Evolutionary conservation across 1,140 invertebrate genomes (phyloP), one percentile per base, ranked within the genome.

Genomic region (Nephotettix cincticeps): DNA sequence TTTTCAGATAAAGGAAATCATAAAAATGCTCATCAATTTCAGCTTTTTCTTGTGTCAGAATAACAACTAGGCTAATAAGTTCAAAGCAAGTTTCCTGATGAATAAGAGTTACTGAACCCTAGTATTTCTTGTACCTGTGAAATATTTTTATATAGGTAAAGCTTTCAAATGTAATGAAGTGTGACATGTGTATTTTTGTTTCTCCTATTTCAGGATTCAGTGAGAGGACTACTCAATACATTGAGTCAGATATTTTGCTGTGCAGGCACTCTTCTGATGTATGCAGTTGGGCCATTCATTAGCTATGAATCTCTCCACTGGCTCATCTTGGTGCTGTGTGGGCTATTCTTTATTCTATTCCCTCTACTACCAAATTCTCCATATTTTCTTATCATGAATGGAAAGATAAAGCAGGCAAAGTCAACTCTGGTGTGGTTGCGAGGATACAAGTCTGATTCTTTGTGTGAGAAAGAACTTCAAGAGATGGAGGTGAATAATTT

Each of bases 301-400:
- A 61, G 56, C n/a, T 61, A 61, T 29, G 56, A 21, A 27, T 9
- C 23, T 27, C 56, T 61, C 11, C 56, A 61, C 56, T 61, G 28
- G 23, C 25, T 61, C 21, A 27, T 61, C 2, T 25, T 61, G 21
- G 56, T 21, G 28, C 27, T 61, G 27, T 27, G 56, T 28, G 27
- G 9, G 6, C 13, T 25, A 14, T 29, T 61, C 25, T 29, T 61
- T 9, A 14, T 61, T 1, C 56, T 61, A 25, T 61, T 61, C n/a
- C 56, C 56, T 27, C 25, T 61, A 9, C 56, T 61, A 6, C 56
- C 56, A 9, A 25, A 28, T 25, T 61, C 56, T 6, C 56, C 56
- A n/a, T 61, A 61, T 23, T 25, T 21, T 14, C 56, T 61, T 27
- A 28, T 61, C 25, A 61, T 61, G 56, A 36, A 36, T 4, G 28